These are phyloP conservation scores for Calidris pugnax DNA, from an alignment of 2,113 vertebrate species.

Conservation along the genomic window DNA sequence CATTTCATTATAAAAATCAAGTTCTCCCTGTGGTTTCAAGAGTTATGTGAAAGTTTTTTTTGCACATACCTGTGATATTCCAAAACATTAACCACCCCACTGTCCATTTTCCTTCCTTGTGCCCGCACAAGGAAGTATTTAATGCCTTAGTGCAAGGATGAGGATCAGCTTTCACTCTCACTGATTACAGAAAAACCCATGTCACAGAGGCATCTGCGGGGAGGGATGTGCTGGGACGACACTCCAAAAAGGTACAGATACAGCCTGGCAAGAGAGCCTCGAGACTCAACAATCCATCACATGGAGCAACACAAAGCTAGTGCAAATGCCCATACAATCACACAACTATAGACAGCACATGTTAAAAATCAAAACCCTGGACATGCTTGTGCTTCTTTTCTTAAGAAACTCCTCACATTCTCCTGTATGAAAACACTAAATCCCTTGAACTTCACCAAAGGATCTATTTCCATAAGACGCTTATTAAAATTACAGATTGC, in stretches of 20 bases:
- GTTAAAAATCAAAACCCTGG: neutral
- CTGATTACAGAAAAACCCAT: neutral
- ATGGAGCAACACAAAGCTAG: neutral
- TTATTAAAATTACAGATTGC: constrained; percentile 68
- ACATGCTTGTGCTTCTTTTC: neutral
- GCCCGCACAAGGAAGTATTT: neutral
- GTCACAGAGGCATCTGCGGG: neutral
- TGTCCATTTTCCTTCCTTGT: neutral
- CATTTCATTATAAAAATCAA: neutral
- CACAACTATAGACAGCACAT: neutral
- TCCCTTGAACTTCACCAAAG: constrained; percentile 25
- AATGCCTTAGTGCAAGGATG: neutral
- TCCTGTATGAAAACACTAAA: neutral
- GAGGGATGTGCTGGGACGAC: rapidly evolving
- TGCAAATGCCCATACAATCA: neutral
- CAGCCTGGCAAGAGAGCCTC: neutral
- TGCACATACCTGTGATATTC: neutral
- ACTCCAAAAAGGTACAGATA: neutral
- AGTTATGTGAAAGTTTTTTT: neutral
- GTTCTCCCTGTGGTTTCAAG: neutral
- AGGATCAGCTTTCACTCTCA: neutral
- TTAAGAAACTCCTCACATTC: neutral
- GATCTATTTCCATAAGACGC: constrained; percentile 64
- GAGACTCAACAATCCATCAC: neutral
- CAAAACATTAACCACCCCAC: neutral